Percentiles rank a stretch among this genome's conserved stretches.
phyloP scores from a whole-genome alignment of 2,888 invertebrate species.

The Pocota personata region DNA sequence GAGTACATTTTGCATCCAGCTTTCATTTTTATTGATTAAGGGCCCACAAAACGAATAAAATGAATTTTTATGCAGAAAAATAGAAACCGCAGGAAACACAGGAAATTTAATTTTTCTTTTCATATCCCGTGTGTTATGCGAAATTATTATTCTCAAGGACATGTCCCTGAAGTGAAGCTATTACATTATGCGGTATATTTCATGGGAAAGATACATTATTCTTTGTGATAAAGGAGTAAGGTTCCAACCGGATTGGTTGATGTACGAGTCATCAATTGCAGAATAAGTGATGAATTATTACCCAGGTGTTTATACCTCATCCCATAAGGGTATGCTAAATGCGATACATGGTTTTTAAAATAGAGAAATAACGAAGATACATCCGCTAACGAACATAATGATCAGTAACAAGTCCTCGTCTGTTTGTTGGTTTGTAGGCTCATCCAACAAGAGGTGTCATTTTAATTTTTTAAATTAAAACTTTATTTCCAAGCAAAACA shows the following conservation, averaged over 20 bases:
- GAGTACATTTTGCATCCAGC: neutral
- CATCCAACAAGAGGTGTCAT: no score
- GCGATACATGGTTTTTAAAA: no score
- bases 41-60: neutral
- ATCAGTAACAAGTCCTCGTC: no score
- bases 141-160: slow-evolving; percentile 3
- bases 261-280: neutral
- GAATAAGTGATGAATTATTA: neutral
- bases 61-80: neutral
- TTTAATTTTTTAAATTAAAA: no score
- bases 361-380: no score
- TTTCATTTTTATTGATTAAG: slow-evolving; percentile 1
- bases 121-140: slow-evolving; percentile 2
- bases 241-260: neutral
- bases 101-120: slow-evolving; percentile 14
- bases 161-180: slow-evolving; percentile 21
- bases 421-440: no score
- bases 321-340: no score
- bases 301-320: no score
- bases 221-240: neutral
- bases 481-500: no score
- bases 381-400: no score
- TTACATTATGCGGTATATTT: slow-evolving; percentile 28
- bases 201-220: neutral
- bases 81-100: slow-evolving; percentile 1